Percentiles rank a stretch among this genome's conserved stretches.
phyloP scores from a whole-genome alignment of 2,888 invertebrate genomes.

The Hedychridium roseum region DNA sequence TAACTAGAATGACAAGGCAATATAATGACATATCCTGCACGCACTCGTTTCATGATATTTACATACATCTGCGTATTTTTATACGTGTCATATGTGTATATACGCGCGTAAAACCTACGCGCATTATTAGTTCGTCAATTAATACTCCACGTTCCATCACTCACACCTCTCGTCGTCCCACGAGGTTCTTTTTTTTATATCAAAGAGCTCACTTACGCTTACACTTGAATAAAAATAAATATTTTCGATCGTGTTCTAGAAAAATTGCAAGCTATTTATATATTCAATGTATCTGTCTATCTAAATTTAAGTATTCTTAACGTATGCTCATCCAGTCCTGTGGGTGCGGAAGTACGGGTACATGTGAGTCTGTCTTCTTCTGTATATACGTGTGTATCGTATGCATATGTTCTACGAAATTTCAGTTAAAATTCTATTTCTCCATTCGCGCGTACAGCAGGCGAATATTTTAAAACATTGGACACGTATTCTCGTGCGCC shows the following conservation, averaged over 20 bases:
- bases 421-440: too few species aligned
- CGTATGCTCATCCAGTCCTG: constrained; percentile 10
- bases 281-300: constrained; percentile 30
- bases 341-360: too few species aligned
- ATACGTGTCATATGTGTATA: neutral
- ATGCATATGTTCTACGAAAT: too few species aligned
- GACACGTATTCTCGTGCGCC: too few species aligned
- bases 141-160: constrained; percentile 11
- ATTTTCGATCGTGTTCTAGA: constrained; percentile 46
- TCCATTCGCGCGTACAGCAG: too few species aligned
- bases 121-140: constrained; percentile 3
- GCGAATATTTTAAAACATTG: too few species aligned
- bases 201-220: constrained; percentile 32
- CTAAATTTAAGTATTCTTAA: constrained; percentile 36
- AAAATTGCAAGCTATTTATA: constrained; percentile 42
- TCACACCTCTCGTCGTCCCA: constrained; percentile 11
- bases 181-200: constrained; percentile 15
- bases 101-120: neutral
- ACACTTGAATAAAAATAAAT: constrained; percentile 50
- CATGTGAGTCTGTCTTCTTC: too few species aligned
- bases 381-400: too few species aligned
- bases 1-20: too few species aligned
- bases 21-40: too few species aligned
- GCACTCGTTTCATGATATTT: too few species aligned
- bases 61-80: too few species aligned